phyloP scores from a whole-genome alignment of 2,888 invertebrate genomes.

The Bombylius major region DNA sequence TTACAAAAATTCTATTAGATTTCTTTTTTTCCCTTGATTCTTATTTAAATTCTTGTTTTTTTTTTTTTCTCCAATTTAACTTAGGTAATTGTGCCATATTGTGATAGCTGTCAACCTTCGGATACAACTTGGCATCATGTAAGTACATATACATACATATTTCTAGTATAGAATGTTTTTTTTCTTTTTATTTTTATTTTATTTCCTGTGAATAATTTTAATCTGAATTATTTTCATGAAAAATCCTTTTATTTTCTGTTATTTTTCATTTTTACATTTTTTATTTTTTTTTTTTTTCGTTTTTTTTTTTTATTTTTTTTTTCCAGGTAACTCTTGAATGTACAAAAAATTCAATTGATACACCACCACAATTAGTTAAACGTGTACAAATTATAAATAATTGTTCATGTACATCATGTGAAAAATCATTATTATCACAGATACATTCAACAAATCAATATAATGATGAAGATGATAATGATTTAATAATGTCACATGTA shows the following conservation, averaged over 20 bases:
- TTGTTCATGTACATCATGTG: conserved; percentile 51
- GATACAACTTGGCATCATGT: conserved; percentile 53
- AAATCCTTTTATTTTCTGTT: too few relatives aligned
- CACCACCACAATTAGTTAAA: conserved; percentile 42
- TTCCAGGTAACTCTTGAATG: conserved; percentile 46
- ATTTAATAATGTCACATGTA: conserved; percentile 8
- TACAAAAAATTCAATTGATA: conserved; percentile 38
- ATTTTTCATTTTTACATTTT: not conserved
- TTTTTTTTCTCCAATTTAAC: not conserved
- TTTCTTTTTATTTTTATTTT: not conserved
- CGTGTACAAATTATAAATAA: conserved; percentile 52
- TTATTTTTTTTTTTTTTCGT: not conserved
- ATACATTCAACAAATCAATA: conserved; percentile 17
- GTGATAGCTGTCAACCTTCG: conserved; percentile 56
- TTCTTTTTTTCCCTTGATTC: too few relatives aligned
- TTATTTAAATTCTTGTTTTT: not conserved
- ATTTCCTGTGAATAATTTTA: not conserved
- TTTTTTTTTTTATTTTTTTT: not conserved
- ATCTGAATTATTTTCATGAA: too few relatives aligned
- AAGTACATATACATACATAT: conserved; percentile 18
- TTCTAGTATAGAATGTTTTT: not conserved
- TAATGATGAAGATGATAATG: conserved; percentile 19
- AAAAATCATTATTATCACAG: conserved; percentile 27
- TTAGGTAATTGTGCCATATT: conserved; percentile 45
- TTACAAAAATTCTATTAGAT: too few relatives aligned